phyloP scores from a whole-genome alignment of 2,888 invertebrate genomes.

The Caenorhabditis becei region DNA sequence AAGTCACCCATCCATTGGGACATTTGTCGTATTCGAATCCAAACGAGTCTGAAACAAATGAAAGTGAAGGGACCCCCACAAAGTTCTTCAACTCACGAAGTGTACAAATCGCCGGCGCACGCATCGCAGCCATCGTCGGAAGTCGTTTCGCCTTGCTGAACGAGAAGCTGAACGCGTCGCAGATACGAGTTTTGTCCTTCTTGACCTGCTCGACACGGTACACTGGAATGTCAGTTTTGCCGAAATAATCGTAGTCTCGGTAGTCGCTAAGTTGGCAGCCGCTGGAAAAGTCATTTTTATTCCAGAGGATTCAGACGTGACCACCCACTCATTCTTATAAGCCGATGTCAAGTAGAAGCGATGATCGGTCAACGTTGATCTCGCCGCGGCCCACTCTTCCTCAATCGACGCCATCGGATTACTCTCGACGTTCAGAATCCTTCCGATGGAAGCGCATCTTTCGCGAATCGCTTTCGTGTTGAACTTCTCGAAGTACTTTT shows the following conservation, averaged over 20 bases:
- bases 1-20: conserved; percentile 1
- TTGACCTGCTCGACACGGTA: neutral
- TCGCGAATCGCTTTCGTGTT: neutral
- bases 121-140: conserved; percentile 12
- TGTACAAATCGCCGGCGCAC: conserved; percentile 25
- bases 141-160: conserved; percentile 3
- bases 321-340: conserved; percentile 14
- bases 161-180: conserved; percentile 23
- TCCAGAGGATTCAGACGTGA: neutral
- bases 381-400: neutral
- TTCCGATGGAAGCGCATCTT: conserved; percentile 7
- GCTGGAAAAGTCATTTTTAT: neutral
- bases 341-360: conserved; percentile 28
- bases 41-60: conserved; percentile 3
- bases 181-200: neutral
- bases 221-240: neutral
- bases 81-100: conserved; percentile 19
- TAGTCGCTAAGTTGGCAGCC: conserved; percentile 8
- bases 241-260: neutral
- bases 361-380: neutral
- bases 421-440: conserved; percentile 19
- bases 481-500: neutral
- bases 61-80: neutral
- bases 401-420: conserved; percentile 10
- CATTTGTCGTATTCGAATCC: conserved; percentile 13